Evolutionary conservation across 2,113 vertebrate species (phyloP).

Genomic region (Corythaeola cristata): DNA sequence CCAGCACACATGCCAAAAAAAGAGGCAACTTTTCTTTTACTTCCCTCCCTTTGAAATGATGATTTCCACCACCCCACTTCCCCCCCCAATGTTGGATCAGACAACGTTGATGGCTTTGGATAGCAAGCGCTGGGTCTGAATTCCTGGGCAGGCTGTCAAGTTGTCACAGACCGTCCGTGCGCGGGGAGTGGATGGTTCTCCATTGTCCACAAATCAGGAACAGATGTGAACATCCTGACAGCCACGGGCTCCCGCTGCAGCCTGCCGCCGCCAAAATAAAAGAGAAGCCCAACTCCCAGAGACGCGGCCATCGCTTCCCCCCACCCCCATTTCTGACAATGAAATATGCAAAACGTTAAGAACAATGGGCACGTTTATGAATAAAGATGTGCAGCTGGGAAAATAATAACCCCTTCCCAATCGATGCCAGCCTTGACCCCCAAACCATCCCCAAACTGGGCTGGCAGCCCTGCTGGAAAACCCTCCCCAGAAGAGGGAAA

Average conservation of each 20-base stretch:
- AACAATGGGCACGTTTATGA: constrained; percentile 15
- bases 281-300: neutral
- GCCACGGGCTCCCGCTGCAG: constrained; percentile 21
- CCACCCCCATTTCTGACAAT: neutral
- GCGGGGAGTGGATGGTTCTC: constrained; percentile 47
- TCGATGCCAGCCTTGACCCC: constrained; percentile 33
- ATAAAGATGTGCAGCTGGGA: constrained; percentile 62
- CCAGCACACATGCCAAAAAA: neutral
- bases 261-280: neutral
- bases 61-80: neutral
- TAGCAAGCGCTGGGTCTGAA: neutral
- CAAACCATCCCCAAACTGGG: neutral
- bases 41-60: constrained; percentile 1
- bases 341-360: constrained; percentile 39
- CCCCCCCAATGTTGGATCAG: neutral
- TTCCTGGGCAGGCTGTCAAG: constrained; percentile 70
- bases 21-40: neutral
- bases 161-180: constrained; percentile 45
- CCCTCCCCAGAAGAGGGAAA: neutral
- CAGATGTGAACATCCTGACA: constrained; percentile 59
- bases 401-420: constrained; percentile 19
- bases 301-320: neutral
- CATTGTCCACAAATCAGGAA: constrained; percentile 65
- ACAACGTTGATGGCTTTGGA: neutral
- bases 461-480: neutral